A percentile compares a stretch with the other conserved stretches of the same genome.
phyloP scores from a whole-genome alignment of 2,888 invertebrate genomes.

The Metopia argyrocephala region DNA sequence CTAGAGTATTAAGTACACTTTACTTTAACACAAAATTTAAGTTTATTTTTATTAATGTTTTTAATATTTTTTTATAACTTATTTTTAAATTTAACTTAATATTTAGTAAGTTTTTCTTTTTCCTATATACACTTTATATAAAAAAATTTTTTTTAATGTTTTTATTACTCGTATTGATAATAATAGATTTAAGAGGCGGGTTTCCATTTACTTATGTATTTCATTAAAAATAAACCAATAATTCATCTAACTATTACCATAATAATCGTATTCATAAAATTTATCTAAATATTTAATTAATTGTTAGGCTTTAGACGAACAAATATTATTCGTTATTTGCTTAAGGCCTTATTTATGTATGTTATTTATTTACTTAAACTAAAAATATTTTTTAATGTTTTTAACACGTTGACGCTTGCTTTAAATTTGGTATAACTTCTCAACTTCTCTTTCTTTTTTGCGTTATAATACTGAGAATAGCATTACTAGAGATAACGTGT shows the following conservation, averaged over 20 bases:
- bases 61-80: slow-evolving; percentile 37
- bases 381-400: slow-evolving; percentile 25
- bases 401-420: too few relatives aligned
- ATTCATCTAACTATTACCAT: slow-evolving; percentile 29
- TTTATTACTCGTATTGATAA: slow-evolving; percentile 48
- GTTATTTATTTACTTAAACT: not conserved
- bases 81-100: slow-evolving; percentile 50
- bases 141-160: not conserved
- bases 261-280: slow-evolving; percentile 28
- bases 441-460: too few relatives aligned
- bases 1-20: slow-evolving; percentile 15
- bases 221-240: not conserved
- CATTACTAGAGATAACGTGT: too few relatives aligned
- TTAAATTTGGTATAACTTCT: too few relatives aligned
- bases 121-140: slow-evolving; percentile 53
- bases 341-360: not conserved
- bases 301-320: not conserved
- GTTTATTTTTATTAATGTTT: slow-evolving; percentile 8
- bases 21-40: slow-evolving; percentile 51
- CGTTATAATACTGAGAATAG: too few relatives aligned
- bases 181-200: slow-evolving; percentile 59
- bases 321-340: slow-evolving; percentile 8
- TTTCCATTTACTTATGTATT: slow-evolving; percentile 45
- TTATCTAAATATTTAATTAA: slow-evolving; percentile 52
- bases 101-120: slow-evolving; percentile 31